Base-by-base conservation (phyloP, 2,888 invertebrate genomes). In the Cataglyphis altisquamis region DNA sequence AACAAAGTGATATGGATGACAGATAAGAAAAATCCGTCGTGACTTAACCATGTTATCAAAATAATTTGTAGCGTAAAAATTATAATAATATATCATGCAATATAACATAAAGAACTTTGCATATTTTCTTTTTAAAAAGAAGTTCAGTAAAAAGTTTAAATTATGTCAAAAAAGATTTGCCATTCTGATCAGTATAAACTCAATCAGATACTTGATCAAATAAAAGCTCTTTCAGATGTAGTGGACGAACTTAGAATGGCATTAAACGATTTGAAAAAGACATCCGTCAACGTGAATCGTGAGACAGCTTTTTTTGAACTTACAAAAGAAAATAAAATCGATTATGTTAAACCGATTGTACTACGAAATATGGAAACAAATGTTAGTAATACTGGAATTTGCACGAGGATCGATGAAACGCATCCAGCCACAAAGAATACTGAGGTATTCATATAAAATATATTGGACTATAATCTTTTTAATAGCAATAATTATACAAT, bases 181-280 rank as follows among this genome's bases (percentile, higher is more conserved):
- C 52, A 66, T 62, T 83, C 82, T 63, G 86, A 91, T 70, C 84
- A 83, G 52, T 67, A 73, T 18, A 88, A 85, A 25, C 74, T 91
- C 39, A 81, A 84, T 39, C 82, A 85, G 52, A 82, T 91, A 57
- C 67, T 90, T 62, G 83, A 89, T 62, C 90, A 88, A 66, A 86
- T 91, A 15, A 87, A 74, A 68, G 62, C 57, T 32, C 88, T 91
- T 9, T 83, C 88, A 25, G 67, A 83, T 3, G 86, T 87, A 57
- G 83, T 91, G 63, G 90, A 91, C 15, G 87, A 91, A 66, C 86
- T 91, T 8, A 84, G 86, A 4, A 83, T 68, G 4, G 90, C 90
- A 10, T 78, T 91, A 18, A 67, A 84, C 18, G 18, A 48, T 18
- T 68, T 88, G 6, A 80, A 64, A 18, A 57, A 63, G 6, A 60